Conservation (phyloP, 2,888 invertebrate genomes). For the Scrobipalpa atriplicella region DNA sequence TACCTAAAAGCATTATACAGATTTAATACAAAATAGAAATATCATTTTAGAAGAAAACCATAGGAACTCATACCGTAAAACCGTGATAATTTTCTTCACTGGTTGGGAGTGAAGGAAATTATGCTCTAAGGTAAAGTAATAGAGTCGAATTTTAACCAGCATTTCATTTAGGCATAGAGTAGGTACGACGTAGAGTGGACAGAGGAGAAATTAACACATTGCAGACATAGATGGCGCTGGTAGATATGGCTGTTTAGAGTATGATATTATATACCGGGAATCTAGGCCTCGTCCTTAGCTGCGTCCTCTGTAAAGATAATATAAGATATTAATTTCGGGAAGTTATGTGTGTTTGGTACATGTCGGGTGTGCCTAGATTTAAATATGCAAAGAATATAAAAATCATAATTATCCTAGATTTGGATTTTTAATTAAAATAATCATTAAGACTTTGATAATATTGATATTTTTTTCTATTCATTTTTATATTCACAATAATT, state of each 20-base stretch:
- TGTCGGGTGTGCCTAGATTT: too few species aligned
- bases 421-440: too few species aligned
- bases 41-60: conserved; percentile 32
- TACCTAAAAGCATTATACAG: conserved; percentile 42
- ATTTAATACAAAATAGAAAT: neutral
- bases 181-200: conserved; percentile 34
- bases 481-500: too few species aligned
- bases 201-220: conserved; percentile 32
- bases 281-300: conserved; percentile 71
- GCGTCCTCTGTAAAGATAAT: conserved; percentile 53
- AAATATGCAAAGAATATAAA: too few species aligned
- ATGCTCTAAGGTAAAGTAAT: conserved; percentile 33
- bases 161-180: conserved; percentile 13
- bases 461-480: too few species aligned
- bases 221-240: conserved; percentile 39
- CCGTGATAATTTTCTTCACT: conserved; percentile 51
- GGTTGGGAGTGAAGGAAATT: conserved; percentile 58
- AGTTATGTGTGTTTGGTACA: too few species aligned
- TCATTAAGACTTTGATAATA: too few species aligned
- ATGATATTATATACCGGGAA: conserved; percentile 44
- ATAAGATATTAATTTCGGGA: conserved; percentile 32
- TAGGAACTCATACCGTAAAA: conserved; percentile 55
- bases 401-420: too few species aligned
- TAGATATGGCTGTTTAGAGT: conserved; percentile 48
- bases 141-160: conserved; percentile 19